These are phyloP conservation scores for Campoletis raptor DNA, from an alignment of 2,888 invertebrate genomes.

Conservation along the genomic window DNA sequence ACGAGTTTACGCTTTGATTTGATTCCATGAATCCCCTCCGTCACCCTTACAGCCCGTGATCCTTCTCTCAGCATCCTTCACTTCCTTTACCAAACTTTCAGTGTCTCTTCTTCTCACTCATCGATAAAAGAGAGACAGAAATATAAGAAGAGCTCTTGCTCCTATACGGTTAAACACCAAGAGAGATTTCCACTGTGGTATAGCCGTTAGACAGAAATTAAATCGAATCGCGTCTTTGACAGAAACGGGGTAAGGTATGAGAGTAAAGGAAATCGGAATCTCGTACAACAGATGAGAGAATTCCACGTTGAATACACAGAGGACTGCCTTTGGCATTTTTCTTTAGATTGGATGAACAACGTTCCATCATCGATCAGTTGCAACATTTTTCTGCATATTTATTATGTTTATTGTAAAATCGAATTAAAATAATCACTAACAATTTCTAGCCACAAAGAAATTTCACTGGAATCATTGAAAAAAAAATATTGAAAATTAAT, in stretches of 20 bases:
- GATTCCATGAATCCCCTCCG: conserved; percentile 66
- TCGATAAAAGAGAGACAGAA: conserved; percentile 4
- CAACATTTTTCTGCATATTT: background rate
- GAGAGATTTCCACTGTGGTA: conserved; percentile 74
- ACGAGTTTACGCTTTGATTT: conserved; percentile 82
- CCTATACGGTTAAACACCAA: conserved; percentile 48
- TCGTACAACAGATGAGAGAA: conserved; percentile 67
- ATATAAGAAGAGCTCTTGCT: background rate
- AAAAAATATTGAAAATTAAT: background rate
- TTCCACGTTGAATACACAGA: conserved; percentile 58
- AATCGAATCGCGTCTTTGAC: conserved; percentile 82
- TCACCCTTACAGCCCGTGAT: conserved; percentile 58
- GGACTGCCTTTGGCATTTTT: conserved; percentile 10
- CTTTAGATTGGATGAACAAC: background rate
- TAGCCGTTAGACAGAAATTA: conserved; percentile 80
- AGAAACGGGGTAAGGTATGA: conserved; percentile 71
- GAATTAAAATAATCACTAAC: background rate
- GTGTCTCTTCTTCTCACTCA: conserved; percentile 19
- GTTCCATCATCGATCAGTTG: background rate
- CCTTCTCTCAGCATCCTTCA: conserved; percentile 58
- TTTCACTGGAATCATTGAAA: background rate
- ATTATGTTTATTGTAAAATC: background rate
- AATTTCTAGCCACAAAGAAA: background rate
- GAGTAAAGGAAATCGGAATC: conserved; percentile 63
- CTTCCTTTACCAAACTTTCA: conserved; percentile 61